phyloP scores from a whole-genome alignment of 37 sponge, comb jelly and placozoan species.

The Mnemiopsis leidyi region DNA sequence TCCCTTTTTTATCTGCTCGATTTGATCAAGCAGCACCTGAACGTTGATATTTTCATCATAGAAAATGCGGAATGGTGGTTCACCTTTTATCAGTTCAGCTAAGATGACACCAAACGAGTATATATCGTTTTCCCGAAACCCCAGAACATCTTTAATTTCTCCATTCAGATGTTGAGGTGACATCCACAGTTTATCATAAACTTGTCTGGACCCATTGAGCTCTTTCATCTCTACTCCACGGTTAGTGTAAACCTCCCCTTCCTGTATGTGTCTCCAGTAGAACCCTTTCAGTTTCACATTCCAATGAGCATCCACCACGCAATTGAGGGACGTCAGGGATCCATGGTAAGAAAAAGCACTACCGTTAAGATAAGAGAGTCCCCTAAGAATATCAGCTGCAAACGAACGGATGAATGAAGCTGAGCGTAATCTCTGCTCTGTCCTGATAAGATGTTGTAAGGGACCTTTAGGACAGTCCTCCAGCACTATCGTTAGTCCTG shows the following conservation, averaged over 20 bases:
- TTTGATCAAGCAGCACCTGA: background rate
- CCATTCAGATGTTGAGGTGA: background rate
- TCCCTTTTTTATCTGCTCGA: background rate
- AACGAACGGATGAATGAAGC: conserved; percentile 31
- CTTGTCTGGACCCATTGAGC: background rate
- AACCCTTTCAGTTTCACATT: conserved; percentile 37
- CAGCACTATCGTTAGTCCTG: background rate
- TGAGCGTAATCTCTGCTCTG: background rate
- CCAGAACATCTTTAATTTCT: background rate
- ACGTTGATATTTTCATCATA: background rate
- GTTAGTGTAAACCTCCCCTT: conserved; percentile 11
- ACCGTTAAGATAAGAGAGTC: conserved; percentile 32
- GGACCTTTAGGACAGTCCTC: conserved; percentile 20
- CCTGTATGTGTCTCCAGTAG: background rate
- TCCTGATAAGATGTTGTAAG: conserved; percentile 17
- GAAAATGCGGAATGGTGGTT: background rate
- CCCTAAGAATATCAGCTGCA: background rate
- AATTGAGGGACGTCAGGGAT: conserved; percentile 37
- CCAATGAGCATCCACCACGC: conserved; percentile 58
- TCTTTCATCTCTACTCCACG: background rate
- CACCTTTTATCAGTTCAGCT: conserved; percentile 6
- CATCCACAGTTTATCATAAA: conserved; percentile 25
- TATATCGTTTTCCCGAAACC: background rate
- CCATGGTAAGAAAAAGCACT: conserved; percentile 17
- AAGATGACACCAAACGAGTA: conserved; percentile 46